Percentiles rank a stretch among this genome's conserved stretches.
phyloP scores from a whole-genome alignment of 2,797 vertebrate genomes.

The Tolypeutes matacus region DNA sequence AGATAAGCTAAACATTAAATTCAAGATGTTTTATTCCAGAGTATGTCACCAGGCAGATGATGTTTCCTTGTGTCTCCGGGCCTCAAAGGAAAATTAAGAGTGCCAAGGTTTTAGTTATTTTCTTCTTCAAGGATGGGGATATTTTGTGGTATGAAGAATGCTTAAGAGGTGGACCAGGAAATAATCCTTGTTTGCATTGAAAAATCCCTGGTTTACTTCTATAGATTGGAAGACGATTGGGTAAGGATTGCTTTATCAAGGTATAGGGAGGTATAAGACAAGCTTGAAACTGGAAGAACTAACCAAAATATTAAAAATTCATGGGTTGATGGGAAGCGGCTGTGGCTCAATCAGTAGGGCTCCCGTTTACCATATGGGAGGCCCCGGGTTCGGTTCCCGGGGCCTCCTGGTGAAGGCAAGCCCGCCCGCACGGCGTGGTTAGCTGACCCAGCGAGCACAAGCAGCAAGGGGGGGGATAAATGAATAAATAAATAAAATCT shows the following conservation, averaged over 20 bases:
- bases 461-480: too few relatives aligned
- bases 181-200: not conserved
- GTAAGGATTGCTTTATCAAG: not conserved
- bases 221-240: not conserved
- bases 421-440: too few relatives aligned
- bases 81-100: not conserved
- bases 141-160: constrained; percentile 3
- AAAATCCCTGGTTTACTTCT: constrained; percentile 24
- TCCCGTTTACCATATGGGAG: too few relatives aligned
- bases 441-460: too few relatives aligned
- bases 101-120: not conserved
- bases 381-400: too few relatives aligned
- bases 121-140: not conserved
- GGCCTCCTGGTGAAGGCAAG: too few relatives aligned
- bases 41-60: constrained; percentile 6
- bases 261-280: not conserved
- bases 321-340: too few relatives aligned
- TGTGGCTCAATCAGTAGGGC: too few relatives aligned
- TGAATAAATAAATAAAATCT: too few relatives aligned
- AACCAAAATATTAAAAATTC: not conserved
- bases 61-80: constrained; percentile 4
- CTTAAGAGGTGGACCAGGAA: constrained; percentile 3
- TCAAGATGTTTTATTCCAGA: not conserved
- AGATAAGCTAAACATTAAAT: constrained; percentile 24
- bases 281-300: not conserved